phyloP scores from a whole-genome alignment of 1,140 invertebrate species.

The Rhyzopertha dominica region DNA sequence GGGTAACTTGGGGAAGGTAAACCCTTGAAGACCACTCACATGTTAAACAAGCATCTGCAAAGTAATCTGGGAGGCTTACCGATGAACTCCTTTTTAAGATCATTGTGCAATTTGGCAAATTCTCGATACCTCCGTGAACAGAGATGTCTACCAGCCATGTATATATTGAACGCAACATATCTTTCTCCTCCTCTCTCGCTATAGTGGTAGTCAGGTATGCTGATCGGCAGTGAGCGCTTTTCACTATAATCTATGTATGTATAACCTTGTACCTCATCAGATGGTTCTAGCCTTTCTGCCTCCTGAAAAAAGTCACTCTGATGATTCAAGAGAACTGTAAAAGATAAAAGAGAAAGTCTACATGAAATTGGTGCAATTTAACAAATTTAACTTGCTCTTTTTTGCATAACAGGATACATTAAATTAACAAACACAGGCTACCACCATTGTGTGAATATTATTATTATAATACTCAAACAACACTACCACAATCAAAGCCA shows the following conservation, averaged over 20 bases:
- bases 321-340: too few relatives aligned
- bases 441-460: not conserved
- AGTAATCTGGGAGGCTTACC: slow-evolving; percentile 48
- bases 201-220: slow-evolving; percentile 92
- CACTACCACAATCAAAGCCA: too few relatives aligned
- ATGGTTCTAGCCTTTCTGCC: slow-evolving; percentile 78
- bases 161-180: slow-evolving; percentile 97
- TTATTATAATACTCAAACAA: too few relatives aligned
- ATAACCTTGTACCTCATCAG: slow-evolving; percentile 81
- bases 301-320: slow-evolving; percentile 66
- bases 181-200: slow-evolving; percentile 79
- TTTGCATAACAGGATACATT: too few relatives aligned
- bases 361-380: too few relatives aligned
- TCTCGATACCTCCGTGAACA: slow-evolving; percentile 95
- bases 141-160: slow-evolving; percentile 96
- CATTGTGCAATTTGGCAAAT: slow-evolving; percentile 85
- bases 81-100: slow-evolving; percentile 92
- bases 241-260: slow-evolving; percentile 97
- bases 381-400: too few relatives aligned
- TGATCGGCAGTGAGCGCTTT: slow-evolving; percentile 95
- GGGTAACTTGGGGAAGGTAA: slow-evolving; percentile 96
- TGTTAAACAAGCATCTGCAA: slow-evolving; percentile 1
- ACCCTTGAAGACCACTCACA: slow-evolving; percentile 53
- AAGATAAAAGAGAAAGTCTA: too few relatives aligned
- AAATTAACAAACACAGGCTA: slow-evolving; percentile 10